These are phyloP conservation scores for Papilio machaon DNA, from an alignment of 1,140 invertebrate genomes.

Conservation along the genomic window DNA sequence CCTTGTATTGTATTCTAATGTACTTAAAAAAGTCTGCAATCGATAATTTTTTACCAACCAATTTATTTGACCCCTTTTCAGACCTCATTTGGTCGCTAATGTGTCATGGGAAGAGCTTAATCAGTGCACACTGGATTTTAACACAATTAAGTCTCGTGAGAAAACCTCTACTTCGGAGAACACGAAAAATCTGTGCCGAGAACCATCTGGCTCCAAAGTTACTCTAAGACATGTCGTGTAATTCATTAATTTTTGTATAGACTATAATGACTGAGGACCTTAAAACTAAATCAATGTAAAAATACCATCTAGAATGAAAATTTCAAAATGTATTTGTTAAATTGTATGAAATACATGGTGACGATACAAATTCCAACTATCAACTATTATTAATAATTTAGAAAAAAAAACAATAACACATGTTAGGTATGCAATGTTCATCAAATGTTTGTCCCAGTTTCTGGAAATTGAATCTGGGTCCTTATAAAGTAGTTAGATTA, in stretches of 20 bases:
- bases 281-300: too few relatives aligned
- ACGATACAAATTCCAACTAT: too few relatives aligned
- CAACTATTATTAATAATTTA: too few relatives aligned
- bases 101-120: background rate
- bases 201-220: constrained; percentile 23
- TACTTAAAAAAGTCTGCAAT: too few relatives aligned
- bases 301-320: too few relatives aligned
- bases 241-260: background rate
- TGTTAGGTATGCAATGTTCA: too few relatives aligned
- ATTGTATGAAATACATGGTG: too few relatives aligned
- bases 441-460: background rate
- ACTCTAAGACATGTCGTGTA: background rate
- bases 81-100: background rate
- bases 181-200: constrained; percentile 2
- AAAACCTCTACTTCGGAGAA: background rate
- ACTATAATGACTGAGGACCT: too few relatives aligned
- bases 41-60: background rate
- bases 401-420: too few relatives aligned
- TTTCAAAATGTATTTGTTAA: too few relatives aligned
- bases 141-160: constrained; percentile 21
- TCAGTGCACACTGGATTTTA: background rate
- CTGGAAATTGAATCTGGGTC: background rate
- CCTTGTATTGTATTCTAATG: too few relatives aligned
- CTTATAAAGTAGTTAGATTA: background rate
- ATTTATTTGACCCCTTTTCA: background rate